A percentile compares a stretch with the other conserved stretches of the same genome.
phyloP scores from a whole-genome alignment of 2,113 vertebrate species.

The Boleophthalmus pectinirostris region DNA sequence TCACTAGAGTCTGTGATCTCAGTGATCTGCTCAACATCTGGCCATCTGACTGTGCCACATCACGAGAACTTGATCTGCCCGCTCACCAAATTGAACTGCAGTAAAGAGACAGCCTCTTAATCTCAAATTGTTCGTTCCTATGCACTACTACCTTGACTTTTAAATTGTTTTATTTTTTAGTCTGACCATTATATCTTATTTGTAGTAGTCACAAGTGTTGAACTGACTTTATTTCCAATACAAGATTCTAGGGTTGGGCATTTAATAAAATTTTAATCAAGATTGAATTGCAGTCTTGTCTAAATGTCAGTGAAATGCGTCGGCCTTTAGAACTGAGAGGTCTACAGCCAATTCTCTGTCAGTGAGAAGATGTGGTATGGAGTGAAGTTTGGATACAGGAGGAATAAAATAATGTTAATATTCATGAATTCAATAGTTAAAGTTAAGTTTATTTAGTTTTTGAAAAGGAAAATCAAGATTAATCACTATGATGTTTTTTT shows the following conservation, averaged over 20 bases:
- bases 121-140: conserved; percentile 67
- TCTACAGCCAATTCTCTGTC: no score
- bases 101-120: conserved; percentile 62
- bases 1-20: conserved; percentile 52
- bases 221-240: conserved; percentile 34
- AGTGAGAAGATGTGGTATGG: no score
- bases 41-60: conserved; percentile 63
- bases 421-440: no score
- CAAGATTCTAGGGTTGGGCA: background rate
- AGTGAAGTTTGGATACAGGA: no score
- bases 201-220: conserved; percentile 12
- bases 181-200: conserved; percentile 38
- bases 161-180: conserved; percentile 43
- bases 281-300: no score
- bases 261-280: no score
- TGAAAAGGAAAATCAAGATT: no score
- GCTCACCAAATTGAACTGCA: conserved; percentile 62
- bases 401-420: no score
- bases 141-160: conserved; percentile 38
- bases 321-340: no score
- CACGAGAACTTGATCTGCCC: conserved; percentile 69
- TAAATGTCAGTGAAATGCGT: no score
- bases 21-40: conserved; percentile 74
- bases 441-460: no score
- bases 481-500: no score